Percentiles rank a stretch among this genome's conserved stretches.
Conservation (phyloP, 2,113 vertebrate genomes). For the Cheilinus undulatus region DNA sequence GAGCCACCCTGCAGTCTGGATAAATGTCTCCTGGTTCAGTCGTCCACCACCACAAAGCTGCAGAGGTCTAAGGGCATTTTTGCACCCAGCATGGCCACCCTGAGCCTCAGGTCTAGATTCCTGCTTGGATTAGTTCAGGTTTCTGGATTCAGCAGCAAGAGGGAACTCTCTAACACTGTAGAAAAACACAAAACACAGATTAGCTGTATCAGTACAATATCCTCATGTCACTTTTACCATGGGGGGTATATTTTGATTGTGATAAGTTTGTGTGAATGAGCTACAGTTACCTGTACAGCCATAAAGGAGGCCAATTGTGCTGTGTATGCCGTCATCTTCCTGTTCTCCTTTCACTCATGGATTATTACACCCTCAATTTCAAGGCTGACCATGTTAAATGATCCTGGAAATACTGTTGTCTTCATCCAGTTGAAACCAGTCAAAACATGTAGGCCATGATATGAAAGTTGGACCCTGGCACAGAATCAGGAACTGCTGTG, state of each 20-base stretch:
- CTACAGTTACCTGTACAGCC: constrained; percentile 15
- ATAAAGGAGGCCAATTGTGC: constrained; percentile 26
- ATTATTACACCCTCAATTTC: constrained; percentile 43
- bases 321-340: constrained; percentile 6
- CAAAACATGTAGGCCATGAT: constrained; percentile 26
- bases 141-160: constrained; percentile 49
- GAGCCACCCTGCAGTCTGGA: constrained; percentile 55
- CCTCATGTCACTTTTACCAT: constrained; percentile 14
- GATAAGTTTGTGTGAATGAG: constrained; percentile 34
- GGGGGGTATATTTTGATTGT: constrained; percentile 31
- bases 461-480: constrained; percentile 19
- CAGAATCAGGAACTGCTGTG: not conserved
- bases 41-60: constrained; percentile 29
- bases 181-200: constrained; percentile 46
- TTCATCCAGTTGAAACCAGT: constrained; percentile 58
- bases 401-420: constrained; percentile 43
- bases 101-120: constrained; percentile 55
- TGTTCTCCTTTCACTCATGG: constrained; percentile 10
- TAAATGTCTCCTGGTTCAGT: constrained; percentile 39
- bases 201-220: constrained; percentile 37
- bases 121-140: constrained; percentile 79
- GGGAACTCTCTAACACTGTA: constrained; percentile 31
- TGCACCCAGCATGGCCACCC: constrained; percentile 53
- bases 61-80: constrained; percentile 53
- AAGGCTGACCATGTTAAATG: constrained; percentile 52